Base-by-base conservation (phyloP, 2,888 invertebrate genomes). In the Tridacna gigas region DNA sequence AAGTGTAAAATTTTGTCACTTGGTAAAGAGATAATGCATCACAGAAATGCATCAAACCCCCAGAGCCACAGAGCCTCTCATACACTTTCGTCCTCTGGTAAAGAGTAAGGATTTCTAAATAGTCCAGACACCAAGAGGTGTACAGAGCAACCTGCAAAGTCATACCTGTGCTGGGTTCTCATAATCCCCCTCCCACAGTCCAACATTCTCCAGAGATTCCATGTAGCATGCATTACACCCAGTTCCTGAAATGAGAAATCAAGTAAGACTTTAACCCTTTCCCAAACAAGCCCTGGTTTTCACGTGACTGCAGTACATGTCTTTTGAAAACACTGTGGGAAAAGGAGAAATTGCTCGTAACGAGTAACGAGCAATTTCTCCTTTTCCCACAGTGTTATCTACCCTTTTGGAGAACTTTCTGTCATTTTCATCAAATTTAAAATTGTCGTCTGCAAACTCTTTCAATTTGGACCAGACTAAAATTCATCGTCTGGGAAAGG, bases 201-300 rank as follows among this genome's bases (percentile, higher is more conserved):
- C 97, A 20, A 97, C 97, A 91, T 98, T 97, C 91, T 97, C 96
- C 37, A 98, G 97, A 90, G 96, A 96, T 94, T 99, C 99, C 86
- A 98, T 97, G 94, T 99, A 99, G 94, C 98, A 98, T 25, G 98
- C 98, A 95, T 99, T 99, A 89, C 97, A 97, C 77, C 99, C 99
- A 13, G 99, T 99, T 89, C 98, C 98, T 97, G 95, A 89, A 91
- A 94, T 75, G 20, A 75, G 47, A 79, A 37, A 69, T 15, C 15
- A 51, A 26, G 11, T 56, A 56, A 5, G 20, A 56, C 3, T 56
- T 56, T 9, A 51, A 51, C 51, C 51, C 51, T 51, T 51, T 51
- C 51, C 51, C 51, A 13, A 11, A 51, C 15, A 51, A 13, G 15
- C 12, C 11, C 51, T 11, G 12, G 11, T 51, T 51, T 15, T 51